phyloP scores from a whole-genome alignment of 2,888 invertebrate species.

The Scaptomyza caliginosa region DNA sequence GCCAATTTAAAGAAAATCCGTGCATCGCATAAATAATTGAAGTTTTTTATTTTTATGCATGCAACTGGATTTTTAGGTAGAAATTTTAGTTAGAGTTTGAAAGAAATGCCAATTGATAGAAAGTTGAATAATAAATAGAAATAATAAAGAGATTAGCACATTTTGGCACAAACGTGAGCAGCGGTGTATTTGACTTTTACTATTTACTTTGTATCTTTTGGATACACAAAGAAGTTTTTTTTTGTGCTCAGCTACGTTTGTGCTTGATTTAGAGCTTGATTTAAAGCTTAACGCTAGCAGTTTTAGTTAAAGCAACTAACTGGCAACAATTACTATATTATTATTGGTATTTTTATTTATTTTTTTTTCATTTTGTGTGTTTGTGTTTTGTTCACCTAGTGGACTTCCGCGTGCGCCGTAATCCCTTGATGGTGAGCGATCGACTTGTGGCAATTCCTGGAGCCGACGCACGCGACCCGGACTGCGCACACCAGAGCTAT shows the following conservation, averaged over 20 bases:
- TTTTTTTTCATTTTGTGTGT: conserved; percentile 40
- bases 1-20: conserved; percentile 34
- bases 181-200: conserved; percentile 11
- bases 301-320: conserved; percentile 26
- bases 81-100: conserved; percentile 8
- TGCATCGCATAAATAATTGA: conserved; percentile 36
- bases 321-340: conserved; percentile 25
- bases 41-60: conserved; percentile 31
- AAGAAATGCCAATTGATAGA: conserved; percentile 46
- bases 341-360: conserved; percentile 14
- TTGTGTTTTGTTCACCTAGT: conserved; percentile 84
- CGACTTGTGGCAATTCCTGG: conserved; percentile 92
- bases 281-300: conserved; percentile 4
- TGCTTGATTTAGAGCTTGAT: conserved; percentile 43
- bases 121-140: conserved; percentile 7
- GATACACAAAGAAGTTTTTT: neutral
- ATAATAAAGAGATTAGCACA: neutral
- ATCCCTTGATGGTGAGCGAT: conserved; percentile 93
- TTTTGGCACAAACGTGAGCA: conserved; percentile 63
- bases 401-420: conserved; percentile 88
- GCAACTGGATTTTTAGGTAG: conserved; percentile 9
- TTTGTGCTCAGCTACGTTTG: conserved; percentile 67
- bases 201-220: conserved; percentile 9
- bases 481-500: conserved; percentile 88
- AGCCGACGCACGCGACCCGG: conserved; percentile 87